These are phyloP conservation scores for Meloidogyne exigua DNA, from an alignment of 1,140 invertebrate genomes.

Conservation along the genomic window DNA sequence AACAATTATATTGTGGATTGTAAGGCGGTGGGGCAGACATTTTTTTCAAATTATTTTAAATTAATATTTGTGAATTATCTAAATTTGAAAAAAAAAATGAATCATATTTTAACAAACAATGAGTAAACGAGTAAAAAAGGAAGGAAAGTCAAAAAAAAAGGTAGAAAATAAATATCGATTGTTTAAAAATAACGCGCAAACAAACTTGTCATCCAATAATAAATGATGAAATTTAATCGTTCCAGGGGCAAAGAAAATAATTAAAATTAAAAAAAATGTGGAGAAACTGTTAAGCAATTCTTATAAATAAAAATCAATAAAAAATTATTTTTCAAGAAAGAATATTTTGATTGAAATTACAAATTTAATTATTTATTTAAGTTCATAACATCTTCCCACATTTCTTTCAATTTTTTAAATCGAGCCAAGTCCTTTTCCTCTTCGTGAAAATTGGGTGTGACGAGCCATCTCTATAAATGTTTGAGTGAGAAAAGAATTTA, in stretches of 20 bases:
- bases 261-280: no score
- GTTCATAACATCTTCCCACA: not conserved
- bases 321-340: not conserved
- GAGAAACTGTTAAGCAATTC: not conserved
- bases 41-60: not conserved
- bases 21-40: slow-evolving; percentile 39
- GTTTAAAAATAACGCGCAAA: not conserved
- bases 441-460: slow-evolving; percentile 11
- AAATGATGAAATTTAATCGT: slow-evolving; percentile 6
- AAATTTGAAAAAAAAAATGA: not conserved
- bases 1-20: slow-evolving; percentile 25
- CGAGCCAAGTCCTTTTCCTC: slow-evolving; percentile 21
- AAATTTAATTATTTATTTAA: slow-evolving; percentile 1
- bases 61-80: not conserved
- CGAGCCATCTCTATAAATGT: slow-evolving; percentile 17
- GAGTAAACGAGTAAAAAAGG: not conserved
- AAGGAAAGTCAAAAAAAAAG: not conserved
- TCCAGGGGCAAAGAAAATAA: no score
- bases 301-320: not conserved
- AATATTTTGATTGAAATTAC: not conserved
- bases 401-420: slow-evolving; percentile 11
- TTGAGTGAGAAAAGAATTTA: not conserved
- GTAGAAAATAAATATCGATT: not conserved
- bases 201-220: not conserved
- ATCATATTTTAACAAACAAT: slow-evolving; percentile 4